These are phyloP conservation scores for Maconellicoccus hirsutus DNA, from an alignment of 1,140 invertebrate species.

Conservation along the genomic window DNA sequence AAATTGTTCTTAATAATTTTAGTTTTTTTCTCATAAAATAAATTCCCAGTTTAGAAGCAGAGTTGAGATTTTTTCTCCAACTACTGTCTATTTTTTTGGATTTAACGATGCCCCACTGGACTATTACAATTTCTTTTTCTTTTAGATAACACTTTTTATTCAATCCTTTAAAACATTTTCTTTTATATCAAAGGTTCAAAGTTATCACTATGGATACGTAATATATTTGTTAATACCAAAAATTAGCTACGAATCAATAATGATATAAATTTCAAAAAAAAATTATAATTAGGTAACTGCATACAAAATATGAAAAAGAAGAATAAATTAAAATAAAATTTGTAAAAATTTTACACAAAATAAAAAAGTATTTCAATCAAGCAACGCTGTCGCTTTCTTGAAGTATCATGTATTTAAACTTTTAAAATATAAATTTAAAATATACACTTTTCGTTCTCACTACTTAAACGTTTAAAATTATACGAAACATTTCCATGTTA, in stretches of 20 bases:
- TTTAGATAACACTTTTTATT: too few species aligned
- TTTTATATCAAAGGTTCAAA: too few species aligned
- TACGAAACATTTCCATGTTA: neutral
- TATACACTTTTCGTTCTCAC: neutral
- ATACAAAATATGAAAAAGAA: slow-evolving; percentile 10
- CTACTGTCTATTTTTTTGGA: too few species aligned
- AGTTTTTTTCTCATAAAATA: too few species aligned
- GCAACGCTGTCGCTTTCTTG: neutral
- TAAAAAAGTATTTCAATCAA: neutral
- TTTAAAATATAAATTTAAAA: neutral
- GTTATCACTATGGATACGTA: too few species aligned
- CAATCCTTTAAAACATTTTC: too few species aligned
- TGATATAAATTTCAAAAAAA: neutral
- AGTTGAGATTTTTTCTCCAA: too few species aligned
- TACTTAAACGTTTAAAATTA: neutral
- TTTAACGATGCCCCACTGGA: too few species aligned
- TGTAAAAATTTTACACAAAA: neutral
- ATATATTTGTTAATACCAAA: neutral
- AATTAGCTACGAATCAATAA: neutral
- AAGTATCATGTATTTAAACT: neutral
- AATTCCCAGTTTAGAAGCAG: too few species aligned
- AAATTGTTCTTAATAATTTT: too few species aligned
- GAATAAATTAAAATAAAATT: slow-evolving; percentile 1
- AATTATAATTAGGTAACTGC: slow-evolving; percentile 9
- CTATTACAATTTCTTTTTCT: too few species aligned